A percentile compares a stretch with the other conserved stretches of the same genome.
Evolutionary conservation across 2,797 vertebrate species (phyloP).

Genomic region (Neosilurus hyrtlii): DNA sequence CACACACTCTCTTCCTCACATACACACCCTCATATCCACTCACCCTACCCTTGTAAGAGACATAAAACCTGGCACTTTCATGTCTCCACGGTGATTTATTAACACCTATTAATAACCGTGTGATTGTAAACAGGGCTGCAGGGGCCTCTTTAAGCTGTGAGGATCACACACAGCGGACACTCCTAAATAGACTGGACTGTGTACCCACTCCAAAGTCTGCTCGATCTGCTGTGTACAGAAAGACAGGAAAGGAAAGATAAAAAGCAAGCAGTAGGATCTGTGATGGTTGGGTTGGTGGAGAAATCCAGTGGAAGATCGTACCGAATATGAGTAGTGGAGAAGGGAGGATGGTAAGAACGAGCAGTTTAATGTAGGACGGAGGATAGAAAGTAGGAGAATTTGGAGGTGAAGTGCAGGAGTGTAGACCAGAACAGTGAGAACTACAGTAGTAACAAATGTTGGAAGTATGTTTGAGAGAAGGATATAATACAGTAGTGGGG

Average conservation of each 20-base stretch:
- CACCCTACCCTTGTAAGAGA: neutral
- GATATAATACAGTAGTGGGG: neutral
- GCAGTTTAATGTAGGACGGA: too few species aligned
- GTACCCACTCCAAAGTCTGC: neutral
- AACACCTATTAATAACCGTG: slow-evolving; percentile 43
- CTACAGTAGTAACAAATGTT: too few species aligned
- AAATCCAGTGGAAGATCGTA: neutral
- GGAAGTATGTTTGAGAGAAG: too few species aligned
- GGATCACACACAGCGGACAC: slow-evolving; percentile 20
- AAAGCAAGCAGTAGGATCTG: neutral
- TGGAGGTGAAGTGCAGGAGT: neutral
- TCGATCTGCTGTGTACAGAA: slow-evolving; percentile 23
- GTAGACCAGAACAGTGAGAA: neutral
- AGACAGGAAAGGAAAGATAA: slow-evolving; percentile 19
- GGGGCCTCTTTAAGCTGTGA: slow-evolving; percentile 25
- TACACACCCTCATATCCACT: neutral
- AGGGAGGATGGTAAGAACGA: neutral
- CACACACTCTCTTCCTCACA: neutral
- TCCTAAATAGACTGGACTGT: neutral
- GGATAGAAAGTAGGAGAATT: neutral
- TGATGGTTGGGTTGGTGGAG: neutral
- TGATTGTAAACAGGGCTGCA: slow-evolving; percentile 37
- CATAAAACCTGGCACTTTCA: neutral
- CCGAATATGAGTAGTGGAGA: neutral
- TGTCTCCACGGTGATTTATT: slow-evolving; percentile 32